Percentiles rank a stretch among this genome's conserved stretches.
Evolutionary conservation across 2,113 vertebrate genomes (phyloP).

Genomic region (Bos javanicus): DNA sequence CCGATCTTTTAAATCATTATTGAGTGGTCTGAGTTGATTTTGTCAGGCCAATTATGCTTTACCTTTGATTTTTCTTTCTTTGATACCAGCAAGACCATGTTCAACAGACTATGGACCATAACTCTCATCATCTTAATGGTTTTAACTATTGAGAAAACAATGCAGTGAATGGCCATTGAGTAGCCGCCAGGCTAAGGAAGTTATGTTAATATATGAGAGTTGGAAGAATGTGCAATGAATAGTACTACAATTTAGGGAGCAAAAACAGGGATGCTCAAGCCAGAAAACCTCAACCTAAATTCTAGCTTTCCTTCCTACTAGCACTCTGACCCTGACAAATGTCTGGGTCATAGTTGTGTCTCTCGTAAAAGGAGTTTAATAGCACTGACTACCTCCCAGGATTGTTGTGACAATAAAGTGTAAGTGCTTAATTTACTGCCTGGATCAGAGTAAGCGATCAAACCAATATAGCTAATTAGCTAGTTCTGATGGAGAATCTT

Average conservation of each 20-base stretch:
- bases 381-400: not conserved
- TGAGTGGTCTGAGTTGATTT: not conserved
- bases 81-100: not conserved
- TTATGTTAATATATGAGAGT: not conserved
- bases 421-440: not conserved
- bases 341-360: not conserved
- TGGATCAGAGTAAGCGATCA: not conserved
- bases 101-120: not conserved
- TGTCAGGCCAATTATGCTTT: not conserved
- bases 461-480: not conserved
- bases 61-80: slow-evolving; percentile 22
- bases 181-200: not conserved
- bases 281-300: not conserved
- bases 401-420: not conserved
- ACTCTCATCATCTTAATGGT: not conserved
- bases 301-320: not conserved
- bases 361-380: not conserved
- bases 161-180: not conserved
- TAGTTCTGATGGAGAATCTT: not conserved
- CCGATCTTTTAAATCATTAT: not conserved
- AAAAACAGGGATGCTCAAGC: not conserved
- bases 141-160: slow-evolving; percentile 33
- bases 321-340: not conserved
- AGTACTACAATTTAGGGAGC: not conserved
- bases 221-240: not conserved